These are phyloP conservation scores for Centroberyx gerrardi DNA, from an alignment of 2,797 vertebrate genomes.

Conservation along the genomic window DNA sequence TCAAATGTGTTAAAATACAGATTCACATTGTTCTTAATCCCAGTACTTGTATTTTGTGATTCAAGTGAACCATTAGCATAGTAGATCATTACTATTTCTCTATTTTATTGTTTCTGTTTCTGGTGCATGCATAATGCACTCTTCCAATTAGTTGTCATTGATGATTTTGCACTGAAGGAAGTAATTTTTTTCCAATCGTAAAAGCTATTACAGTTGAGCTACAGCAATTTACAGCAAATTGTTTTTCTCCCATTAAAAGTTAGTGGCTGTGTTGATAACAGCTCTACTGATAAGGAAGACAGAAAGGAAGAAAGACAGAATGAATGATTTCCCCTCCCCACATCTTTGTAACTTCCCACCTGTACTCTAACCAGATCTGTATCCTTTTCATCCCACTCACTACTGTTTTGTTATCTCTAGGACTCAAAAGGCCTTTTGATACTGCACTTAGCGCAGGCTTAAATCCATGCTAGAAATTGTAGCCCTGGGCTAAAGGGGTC, in stretches of 20 bases:
- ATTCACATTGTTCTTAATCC: conserved; percentile 14
- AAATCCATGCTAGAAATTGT: conserved; percentile 7
- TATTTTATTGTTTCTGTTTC: conserved; percentile 69
- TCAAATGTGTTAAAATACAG: not conserved
- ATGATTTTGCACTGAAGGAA: conserved; percentile 46
- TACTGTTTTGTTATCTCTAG: no score
- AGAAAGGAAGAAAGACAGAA: conserved; percentile 20
- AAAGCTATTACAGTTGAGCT: conserved; percentile 57
- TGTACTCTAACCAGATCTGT: not conserved
- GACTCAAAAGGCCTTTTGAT: not conserved
- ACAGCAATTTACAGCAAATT: conserved; percentile 63
- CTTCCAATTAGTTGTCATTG: conserved; percentile 65
- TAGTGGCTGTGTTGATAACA: conserved; percentile 61
- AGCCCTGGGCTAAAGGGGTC: not conserved
- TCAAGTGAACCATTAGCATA: conserved; percentile 39
- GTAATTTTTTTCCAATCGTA: conserved; percentile 42
- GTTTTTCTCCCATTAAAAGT: conserved; percentile 55
- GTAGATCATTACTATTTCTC: conserved; percentile 46
- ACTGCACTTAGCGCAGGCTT: not conserved
- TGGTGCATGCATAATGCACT: conserved; percentile 51
- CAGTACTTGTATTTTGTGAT: conserved; percentile 33
- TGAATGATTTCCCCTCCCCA: conserved; percentile 8
- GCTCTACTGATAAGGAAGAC: conserved; percentile 7
- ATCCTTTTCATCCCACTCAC: no score
- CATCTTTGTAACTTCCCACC: not conserved